Percentiles rank a stretch among this genome's conserved stretches.
Evolutionary conservation across 2,797 vertebrate genomes (phyloP).

Genomic region (Mycteria americana): DNA sequence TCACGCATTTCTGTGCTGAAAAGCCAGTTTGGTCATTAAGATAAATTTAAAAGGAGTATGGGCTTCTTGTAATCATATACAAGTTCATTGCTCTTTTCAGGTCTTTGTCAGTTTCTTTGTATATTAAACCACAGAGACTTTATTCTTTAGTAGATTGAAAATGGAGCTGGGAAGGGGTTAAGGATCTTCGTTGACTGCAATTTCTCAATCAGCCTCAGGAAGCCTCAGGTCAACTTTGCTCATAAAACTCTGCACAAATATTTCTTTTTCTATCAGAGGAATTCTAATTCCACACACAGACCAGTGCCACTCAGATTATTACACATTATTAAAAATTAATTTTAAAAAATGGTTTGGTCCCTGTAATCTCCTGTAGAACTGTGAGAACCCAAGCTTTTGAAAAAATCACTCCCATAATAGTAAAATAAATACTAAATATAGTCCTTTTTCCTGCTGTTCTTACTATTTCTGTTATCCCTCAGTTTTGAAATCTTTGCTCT

Average conservation of each 20-base stretch:
- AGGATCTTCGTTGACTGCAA: constrained; percentile 64
- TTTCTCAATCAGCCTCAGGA: constrained; percentile 79
- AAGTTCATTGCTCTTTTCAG: neutral
- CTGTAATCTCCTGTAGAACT: constrained; percentile 56
- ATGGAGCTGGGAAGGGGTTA: constrained; percentile 72
- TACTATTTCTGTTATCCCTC: neutral
- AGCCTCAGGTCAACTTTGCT: constrained; percentile 82
- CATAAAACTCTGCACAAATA: constrained; percentile 84
- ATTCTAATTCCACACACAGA: constrained; percentile 80
- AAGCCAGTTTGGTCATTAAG: neutral
- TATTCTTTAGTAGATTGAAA: constrained; percentile 17
- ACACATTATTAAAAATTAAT: constrained; percentile 88
- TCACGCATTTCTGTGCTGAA: neutral
- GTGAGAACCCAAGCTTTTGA: constrained; percentile 20
- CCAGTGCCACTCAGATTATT: constrained; percentile 79
- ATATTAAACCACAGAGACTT: neutral
- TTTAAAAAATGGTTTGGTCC: constrained; percentile 69
- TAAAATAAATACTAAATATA: constrained; percentile 19
- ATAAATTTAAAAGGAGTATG: neutral
- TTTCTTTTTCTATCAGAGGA: constrained; percentile 78
- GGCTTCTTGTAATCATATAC: neutral
- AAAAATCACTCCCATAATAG: neutral
- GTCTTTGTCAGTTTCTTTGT: constrained; percentile 5
- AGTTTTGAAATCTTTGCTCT: neutral
- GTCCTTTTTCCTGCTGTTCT: neutral